Base-by-base conservation (phyloP, 2,797 vertebrate genomes). In the Cossypha caffra region DNA sequence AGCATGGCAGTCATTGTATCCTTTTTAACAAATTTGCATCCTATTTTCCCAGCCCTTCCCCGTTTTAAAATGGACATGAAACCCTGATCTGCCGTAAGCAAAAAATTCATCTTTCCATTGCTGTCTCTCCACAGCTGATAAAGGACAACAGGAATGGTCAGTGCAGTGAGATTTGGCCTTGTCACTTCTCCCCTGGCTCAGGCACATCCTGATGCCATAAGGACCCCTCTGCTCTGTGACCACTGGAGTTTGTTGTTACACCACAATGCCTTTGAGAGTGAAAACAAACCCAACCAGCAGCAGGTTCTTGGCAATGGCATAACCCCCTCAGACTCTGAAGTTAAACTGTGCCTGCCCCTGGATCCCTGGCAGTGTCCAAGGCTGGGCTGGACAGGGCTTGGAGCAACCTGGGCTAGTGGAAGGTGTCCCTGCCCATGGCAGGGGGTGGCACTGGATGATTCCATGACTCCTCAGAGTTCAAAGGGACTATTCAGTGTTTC, bases 321-420 rank as follows among this genome's bases (percentile, higher is more conserved):
- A 19, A 45, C 18, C 4, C 72, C 51, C 42, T 64, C 43, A 55
- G 40, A 9, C 14, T 51, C 54, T 45, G 5, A 8, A 17, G 6
- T 19, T 16, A 55, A 68, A 28, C 25, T 67, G 61, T 26, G 63
- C 19, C 72, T 68, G 45, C 19, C 33, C 26, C 38, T 31, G 57
- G 51, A 47, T 52, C 40, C 33, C 8, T 80, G 61, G 25, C 0
- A 59, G 45, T 13, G 29, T 9, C 61, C 52, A 11, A 61, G 26
- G 18, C 26, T 6, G 3, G 62, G 47, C 0, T 61, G 61, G 51
- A 51, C 0, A 0, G 43, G 12, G 43, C 37, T 24, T 43, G 67
- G 61, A 18, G 20, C 20, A 38, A 0, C 4, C 33, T 52, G 61
- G 45, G 29, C 0, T 1, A 1, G 38, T 31, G 38, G 45, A 3